Evolutionary conservation across 2,888 invertebrate species (phyloP).

Genomic region (Odontocerum albicorne): DNA sequence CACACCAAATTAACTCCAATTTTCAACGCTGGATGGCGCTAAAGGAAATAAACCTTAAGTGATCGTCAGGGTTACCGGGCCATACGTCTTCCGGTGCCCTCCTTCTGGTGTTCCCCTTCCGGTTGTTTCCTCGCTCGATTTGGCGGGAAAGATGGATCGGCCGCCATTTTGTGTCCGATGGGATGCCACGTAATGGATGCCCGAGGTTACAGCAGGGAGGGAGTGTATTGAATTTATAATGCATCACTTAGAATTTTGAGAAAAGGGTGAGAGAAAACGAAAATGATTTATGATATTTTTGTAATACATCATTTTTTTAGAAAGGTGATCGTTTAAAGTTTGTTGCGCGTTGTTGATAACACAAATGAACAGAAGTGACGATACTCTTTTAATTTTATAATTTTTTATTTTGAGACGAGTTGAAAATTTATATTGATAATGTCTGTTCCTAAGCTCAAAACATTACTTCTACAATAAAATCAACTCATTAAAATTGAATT

Average conservation of each 20-base stretch:
- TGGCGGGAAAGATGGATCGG: background rate
- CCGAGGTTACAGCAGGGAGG: background rate
- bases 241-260: background rate
- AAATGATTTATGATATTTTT: too few relatives aligned
- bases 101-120: background rate
- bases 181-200: background rate
- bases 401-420: too few relatives aligned
- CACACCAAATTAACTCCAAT: background rate
- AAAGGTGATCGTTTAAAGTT: too few relatives aligned
- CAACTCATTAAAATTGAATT: too few relatives aligned
- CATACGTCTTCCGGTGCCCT: background rate
- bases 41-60: background rate
- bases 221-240: background rate
- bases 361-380: too few relatives aligned
- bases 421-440: too few relatives aligned
- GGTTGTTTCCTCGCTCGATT: background rate
- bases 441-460: too few relatives aligned
- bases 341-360: too few relatives aligned
- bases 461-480: too few relatives aligned
- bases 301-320: too few relatives aligned
- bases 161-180: background rate
- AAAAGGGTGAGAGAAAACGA: too few relatives aligned
- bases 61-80: background rate
- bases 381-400: too few relatives aligned
- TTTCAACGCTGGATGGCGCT: background rate